Evolutionary conservation across 2,888 invertebrate species (phyloP).

Genomic region (Coleophora deauratella): DNA sequence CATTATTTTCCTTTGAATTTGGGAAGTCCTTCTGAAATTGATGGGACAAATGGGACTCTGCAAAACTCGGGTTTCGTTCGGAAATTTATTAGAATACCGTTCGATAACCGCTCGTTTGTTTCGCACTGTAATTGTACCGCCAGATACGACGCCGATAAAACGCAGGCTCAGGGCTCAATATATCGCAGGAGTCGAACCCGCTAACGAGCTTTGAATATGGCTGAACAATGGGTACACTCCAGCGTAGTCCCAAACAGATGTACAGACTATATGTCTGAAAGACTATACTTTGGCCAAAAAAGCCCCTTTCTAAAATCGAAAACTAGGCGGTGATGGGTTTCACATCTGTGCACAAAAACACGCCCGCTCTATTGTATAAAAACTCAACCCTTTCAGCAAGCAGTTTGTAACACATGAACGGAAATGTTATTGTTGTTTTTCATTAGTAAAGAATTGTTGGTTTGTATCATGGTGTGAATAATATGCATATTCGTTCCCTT

Average conservation of each 20-base stretch:
- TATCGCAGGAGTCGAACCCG: conserved; percentile 33
- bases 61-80: neutral
- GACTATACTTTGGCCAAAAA: too few species aligned
- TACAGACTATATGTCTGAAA: conserved; percentile 20
- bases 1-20: too few species aligned
- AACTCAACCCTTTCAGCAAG: conserved; percentile 40
- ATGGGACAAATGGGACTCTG: neutral
- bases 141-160: conserved; percentile 43
- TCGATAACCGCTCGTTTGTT: conserved; percentile 45
- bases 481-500: too few species aligned
- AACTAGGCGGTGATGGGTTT: conserved; percentile 12
- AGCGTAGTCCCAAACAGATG: conserved; percentile 26
- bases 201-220: conserved; percentile 27
- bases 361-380: conserved; percentile 40
- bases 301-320: conserved; percentile 23
- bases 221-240: conserved; percentile 19
- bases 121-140: conserved; percentile 42
- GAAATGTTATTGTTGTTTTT: conserved; percentile 17
- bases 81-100: conserved; percentile 24
- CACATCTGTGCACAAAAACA: conserved; percentile 44
- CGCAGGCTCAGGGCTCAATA: conserved; percentile 44
- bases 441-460: too few species aligned
- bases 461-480: too few species aligned
- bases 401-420: conserved; percentile 20
- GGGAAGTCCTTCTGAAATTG: too few species aligned